Base-by-base conservation (phyloP, 2,113 vertebrate genomes). In the Antennarius striatus region DNA sequence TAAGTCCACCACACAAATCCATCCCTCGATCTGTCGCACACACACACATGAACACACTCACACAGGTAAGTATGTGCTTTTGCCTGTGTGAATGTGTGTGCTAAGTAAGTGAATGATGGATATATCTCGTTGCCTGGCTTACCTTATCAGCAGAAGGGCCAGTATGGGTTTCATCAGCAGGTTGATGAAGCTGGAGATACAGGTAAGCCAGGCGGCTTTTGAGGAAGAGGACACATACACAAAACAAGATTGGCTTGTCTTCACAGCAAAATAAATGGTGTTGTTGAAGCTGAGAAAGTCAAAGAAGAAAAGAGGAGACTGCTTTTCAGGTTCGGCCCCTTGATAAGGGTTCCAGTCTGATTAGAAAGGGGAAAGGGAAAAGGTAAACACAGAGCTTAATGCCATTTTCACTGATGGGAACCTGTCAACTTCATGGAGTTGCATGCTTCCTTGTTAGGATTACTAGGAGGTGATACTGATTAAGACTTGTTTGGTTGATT, bases 221-320 rank as follows among this genome's bases (percentile, higher is more conserved):
- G 56, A 86, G 54, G 77, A 71, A 47, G 49, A 71, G 80, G 69
- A 87, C 86, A 87, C 79, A 71, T 81, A 80, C 87, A 86, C 84
- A 87, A 77, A 89, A 84, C 82, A 82, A 89, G 88, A 91, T 90
- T 91, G 87, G 88, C 86, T 89, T 90, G 88, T 90, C 87, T 81
- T 70, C 64, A 61, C 54, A 2, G 67, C 71, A 75, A 84, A 91
- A 90, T 84, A 86, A 89, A 88, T 88, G 85, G 75, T 57, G 71
- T 73, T 78, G 81, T 49, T 75, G 71, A 62, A 67, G 77, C 80
- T 16, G 67, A 81, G 85, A 86, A 84, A 88, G 82, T 85, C 85
- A 80, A 83, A 73, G 75, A 84, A 86, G 73, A 81, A 86, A 73
- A 73, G 72, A 36, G 71, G 73, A 56, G 83, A 73, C 53, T 42